Evolutionary conservation across 2,113 vertebrate species (phyloP).

Genomic region (Columba livia): DNA sequence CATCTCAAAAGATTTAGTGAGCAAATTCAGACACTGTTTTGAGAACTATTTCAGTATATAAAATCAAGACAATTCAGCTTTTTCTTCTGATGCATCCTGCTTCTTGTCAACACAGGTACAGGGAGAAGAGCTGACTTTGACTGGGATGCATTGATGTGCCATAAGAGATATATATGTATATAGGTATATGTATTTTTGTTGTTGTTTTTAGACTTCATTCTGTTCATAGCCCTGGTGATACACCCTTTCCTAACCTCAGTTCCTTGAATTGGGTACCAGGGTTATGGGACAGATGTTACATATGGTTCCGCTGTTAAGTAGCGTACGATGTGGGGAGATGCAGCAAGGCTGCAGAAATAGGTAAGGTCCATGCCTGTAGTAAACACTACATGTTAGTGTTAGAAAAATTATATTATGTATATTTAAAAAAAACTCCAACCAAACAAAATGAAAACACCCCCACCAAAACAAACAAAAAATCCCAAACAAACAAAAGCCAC

Average conservation of each 20-base stretch:
- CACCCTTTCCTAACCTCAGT: not conserved
- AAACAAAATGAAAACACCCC: no score
- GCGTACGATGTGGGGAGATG: not conserved
- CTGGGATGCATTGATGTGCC: no score
- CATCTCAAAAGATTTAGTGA: not conserved
- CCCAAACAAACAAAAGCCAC: no score
- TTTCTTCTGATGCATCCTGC: not conserved
- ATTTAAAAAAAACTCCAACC: not conserved
- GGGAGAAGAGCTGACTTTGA: not conserved
- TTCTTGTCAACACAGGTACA: fast-evolving
- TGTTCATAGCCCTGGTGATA: not conserved
- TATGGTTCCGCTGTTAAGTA: fast-evolving
- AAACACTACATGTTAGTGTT: not conserved
- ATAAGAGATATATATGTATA: no score
- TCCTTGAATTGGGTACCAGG: not conserved
- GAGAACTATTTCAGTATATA: not conserved
- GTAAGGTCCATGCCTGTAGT: not conserved
- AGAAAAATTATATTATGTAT: not conserved
- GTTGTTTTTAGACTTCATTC: not conserved
- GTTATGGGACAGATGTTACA: no score
- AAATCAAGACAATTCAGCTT: not conserved
- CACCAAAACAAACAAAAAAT: no score
- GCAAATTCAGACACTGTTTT: not conserved
- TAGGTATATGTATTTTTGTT: no score
- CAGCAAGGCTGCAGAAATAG: fast-evolving